Evolutionary conservation across 2,888 invertebrate genomes (phyloP), one percentile per base, ranked within the genome.

Genomic region (Camptogramma bilineatum): DNA sequence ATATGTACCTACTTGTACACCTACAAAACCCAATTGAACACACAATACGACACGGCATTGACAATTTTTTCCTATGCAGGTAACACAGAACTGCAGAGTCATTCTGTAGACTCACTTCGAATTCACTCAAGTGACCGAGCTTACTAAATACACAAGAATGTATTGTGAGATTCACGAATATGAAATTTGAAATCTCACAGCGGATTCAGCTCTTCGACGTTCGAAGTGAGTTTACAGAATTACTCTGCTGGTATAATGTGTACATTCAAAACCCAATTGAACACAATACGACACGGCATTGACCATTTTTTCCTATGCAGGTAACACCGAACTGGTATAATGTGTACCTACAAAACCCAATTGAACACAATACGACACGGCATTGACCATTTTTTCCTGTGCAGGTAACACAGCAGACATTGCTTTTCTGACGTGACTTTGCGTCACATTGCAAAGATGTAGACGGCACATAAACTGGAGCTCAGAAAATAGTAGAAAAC

Each of bases 401-500:
- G 44, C 44, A 44, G 17, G 44, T 44, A 17, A 39, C n/a, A 39
- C n/a, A 39, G 8, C 44, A 17, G 44, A 17, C 44, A 16, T 44
- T 44, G 44, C 44, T 44, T 44, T 44, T 44, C 13, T 8, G 44
- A 16, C 17, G 17, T 17, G 44, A 17, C 44, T 44, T 44, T 8
- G 16, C 44, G 17, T 44, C 44, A 44, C 44, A 17, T 44, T 13
- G 44, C 44, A 44, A 44, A 44, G 44, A 44, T 44, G 44, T 17
- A 16, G 44, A 44, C 16, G 10, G 44, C 13, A 44, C 4, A 13
- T n/a, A 42, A 44, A 16, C 17, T 39, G 44, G 44, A 44, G 17
- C 17, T 44, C 17, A 44, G 7, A 16, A 44, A 44, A 44, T 44
- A 4, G 17, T 7, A 44, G 44, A 44, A 44, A 44, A 44, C 17